Base-by-base conservation (phyloP, 2,888 invertebrate species). In the Formica aserva region DNA sequence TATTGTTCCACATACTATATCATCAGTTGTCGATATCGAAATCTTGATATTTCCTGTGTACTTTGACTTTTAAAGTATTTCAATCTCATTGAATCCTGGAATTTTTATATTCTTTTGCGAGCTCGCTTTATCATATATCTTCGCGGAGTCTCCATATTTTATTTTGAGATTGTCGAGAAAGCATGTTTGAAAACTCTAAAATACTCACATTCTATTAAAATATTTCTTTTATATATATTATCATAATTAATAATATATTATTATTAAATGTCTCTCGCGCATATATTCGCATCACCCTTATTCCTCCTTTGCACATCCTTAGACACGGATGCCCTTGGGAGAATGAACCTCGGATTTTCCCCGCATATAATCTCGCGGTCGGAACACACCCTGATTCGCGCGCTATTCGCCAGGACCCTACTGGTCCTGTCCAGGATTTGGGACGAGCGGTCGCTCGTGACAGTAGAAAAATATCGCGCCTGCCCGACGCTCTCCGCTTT, bases 381-480 rank as follows among this genome's bases (percentile, higher is more conserved):
- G 57, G 41, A 22, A 57, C 41, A 78, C 71, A 78, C 57, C 13
- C 41, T 60, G 32, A 57, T 71, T 13, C 32, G 13, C 32, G 22
- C 29, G 38, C 41, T 29, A 32, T 57, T 78, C 71, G 57, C 41
- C 45, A 32, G 32, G 8, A 80, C 45, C 45, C 32, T 78, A 35
- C 52, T 32, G 78, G 57, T 55, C 26, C 62, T 41, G 80, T 65
- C 71, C 69, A 65, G 66, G 63, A 85, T 77, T 71, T 77, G 55
- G 66, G 77, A 71, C 76, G 48, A 74, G 72, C 66, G 77, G 62
- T 35, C 84, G 84, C 69, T 84, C 71, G 80, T 81, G 85, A 84
- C 85, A 84, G 81, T 81, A 57, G 67, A 84, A 81, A 86, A 84
- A 86, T 86, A 84, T 85, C 57, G 84, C 75, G 38, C 71, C 26